These are phyloP conservation scores for Muscicapa adusta DNA, from an alignment of 2,113 vertebrate species.

Conservation along the genomic window DNA sequence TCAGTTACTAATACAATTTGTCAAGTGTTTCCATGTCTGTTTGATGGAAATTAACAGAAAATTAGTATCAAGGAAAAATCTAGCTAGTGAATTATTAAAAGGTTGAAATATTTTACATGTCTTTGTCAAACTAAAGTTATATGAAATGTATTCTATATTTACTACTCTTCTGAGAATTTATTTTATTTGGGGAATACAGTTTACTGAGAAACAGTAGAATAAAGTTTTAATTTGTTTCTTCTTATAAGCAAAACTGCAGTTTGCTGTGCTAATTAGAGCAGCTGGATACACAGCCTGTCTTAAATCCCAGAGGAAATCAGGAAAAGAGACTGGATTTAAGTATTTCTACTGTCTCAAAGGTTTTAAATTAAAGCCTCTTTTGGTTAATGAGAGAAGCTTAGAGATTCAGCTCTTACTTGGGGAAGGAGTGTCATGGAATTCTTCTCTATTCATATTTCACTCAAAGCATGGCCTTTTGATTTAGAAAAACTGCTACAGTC, in stretches of 20 bases:
- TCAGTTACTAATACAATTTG: not conserved
- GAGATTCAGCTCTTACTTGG: not conserved
- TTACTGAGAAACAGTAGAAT: slow-evolving; percentile 4
- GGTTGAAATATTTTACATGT: not conserved
- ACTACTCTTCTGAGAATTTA: not conserved
- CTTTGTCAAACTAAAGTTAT: not conserved
- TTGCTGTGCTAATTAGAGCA: slow-evolving; percentile 64
- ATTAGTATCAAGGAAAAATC: not conserved
- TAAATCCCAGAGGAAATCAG: slow-evolving; percentile 46
- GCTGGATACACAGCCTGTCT: slow-evolving; percentile 19
- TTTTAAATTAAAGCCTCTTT: slow-evolving; percentile 35
- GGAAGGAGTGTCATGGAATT: not conserved
- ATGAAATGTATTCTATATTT: not conserved
- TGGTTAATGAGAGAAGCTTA: slow-evolving; percentile 20
- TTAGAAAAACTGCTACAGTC: not conserved
- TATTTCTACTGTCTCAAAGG: slow-evolving; percentile 13
- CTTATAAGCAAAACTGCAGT: slow-evolving; percentile 38
- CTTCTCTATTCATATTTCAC: not conserved
- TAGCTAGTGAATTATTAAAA: not conserved
- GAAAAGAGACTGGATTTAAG: slow-evolving; percentile 34
- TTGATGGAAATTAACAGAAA: not conserved
- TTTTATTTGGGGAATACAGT: not conserved
- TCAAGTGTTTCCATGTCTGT: not conserved
- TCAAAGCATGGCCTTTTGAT: not conserved
- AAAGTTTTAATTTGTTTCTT: slow-evolving; percentile 28